Conservation (phyloP, 2,113 vertebrate genomes). For the Hypanus sabinus region DNA sequence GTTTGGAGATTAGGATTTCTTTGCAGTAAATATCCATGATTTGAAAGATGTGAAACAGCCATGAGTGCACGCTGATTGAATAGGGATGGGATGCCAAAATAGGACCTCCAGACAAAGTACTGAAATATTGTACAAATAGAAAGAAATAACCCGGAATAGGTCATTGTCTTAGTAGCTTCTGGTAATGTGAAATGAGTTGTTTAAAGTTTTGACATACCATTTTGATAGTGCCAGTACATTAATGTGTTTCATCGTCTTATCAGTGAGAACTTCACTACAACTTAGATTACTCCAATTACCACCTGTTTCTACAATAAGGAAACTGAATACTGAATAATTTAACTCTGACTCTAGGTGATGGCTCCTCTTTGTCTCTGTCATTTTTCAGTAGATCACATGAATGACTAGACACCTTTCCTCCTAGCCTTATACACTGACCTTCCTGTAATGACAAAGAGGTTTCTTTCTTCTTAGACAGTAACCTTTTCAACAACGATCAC, state of each 20-base stretch:
- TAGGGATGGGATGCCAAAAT: not conserved
- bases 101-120: too few relatives aligned
- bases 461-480: slow-evolving; percentile 39
- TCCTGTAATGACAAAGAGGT: slow-evolving; percentile 44
- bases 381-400: slow-evolving; percentile 40
- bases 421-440: slow-evolving; percentile 43
- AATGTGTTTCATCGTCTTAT: slow-evolving; percentile 42
- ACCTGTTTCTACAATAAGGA: slow-evolving; percentile 41
- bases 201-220: not conserved
- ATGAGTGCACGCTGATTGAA: not conserved
- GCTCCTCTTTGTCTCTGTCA: slow-evolving; percentile 41
- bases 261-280: slow-evolving; percentile 35
- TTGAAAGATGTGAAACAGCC: not conserved
- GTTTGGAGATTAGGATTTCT: not conserved
- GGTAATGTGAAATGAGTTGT: not conserved
- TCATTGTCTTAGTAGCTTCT: not conserved
- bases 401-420: slow-evolving; percentile 42
- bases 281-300: slow-evolving; percentile 47
- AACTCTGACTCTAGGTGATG: slow-evolving; percentile 35
- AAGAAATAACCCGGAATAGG: not conserved
- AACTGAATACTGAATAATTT: slow-evolving; percentile 45
- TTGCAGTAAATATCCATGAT: not conserved
- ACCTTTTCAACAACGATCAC: slow-evolving; percentile 43
- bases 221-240: slow-evolving; percentile 1
- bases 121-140: not conserved